A percentile compares a stretch with the other conserved stretches of the same genome.
Conservation (phyloP, 2,113 vertebrate genomes). For the Siniperca chuatsi region DNA sequence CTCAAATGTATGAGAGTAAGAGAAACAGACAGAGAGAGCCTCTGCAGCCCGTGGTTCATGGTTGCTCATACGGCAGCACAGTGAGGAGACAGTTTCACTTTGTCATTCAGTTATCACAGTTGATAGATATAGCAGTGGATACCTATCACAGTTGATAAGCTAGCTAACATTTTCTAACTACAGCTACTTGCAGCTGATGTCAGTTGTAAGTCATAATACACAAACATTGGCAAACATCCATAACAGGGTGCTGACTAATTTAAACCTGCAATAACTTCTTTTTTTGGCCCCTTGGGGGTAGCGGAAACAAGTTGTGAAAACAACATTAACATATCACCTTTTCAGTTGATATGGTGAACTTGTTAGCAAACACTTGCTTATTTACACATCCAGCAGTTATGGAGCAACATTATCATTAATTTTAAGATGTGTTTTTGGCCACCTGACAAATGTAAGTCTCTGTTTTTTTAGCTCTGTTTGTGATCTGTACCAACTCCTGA, state of each 20-base stretch:
- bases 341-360: neutral
- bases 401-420: neutral
- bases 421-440: neutral
- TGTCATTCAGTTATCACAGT: slow-evolving; percentile 1
- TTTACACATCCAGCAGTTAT: neutral
- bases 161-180: neutral
- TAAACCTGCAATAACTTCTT: neutral
- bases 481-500: neutral
- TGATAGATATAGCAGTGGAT: neutral
- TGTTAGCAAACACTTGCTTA: neutral
- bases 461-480: neutral
- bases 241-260: neutral
- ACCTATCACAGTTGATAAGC: neutral
- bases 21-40: slow-evolving; percentile 17
- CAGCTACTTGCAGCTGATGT: neutral
- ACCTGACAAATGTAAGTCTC: neutral
- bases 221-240: too few species aligned
- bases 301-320: neutral
- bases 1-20: slow-evolving; percentile 5
- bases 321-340: neutral
- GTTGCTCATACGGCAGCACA: neutral
- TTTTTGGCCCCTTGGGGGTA: too few species aligned
- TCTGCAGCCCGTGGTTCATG: slow-evolving; percentile 4
- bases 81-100: neutral
- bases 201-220: neutral